Evolutionary conservation across 35 echinoderm and acorn worm genomes (phyloP), one percentile per base, ranked within the genome.

Genomic region (Hemicentrotus pulcherrimus): DNA sequence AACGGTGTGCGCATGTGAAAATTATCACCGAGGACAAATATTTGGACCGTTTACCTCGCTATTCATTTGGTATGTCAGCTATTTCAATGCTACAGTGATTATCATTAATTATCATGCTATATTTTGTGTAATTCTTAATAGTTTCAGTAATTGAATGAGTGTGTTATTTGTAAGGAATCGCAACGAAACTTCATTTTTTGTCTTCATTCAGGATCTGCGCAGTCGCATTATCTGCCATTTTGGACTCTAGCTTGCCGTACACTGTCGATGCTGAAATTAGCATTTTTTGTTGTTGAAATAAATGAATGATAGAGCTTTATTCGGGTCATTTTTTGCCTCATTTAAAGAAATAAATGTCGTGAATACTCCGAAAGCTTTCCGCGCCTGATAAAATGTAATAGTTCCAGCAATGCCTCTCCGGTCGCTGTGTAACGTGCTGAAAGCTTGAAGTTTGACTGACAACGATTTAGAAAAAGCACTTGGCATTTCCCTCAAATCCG

Each of bases 1-100:
- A 11, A 95, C 47, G 31, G 45, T 95, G 71, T 71, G 94, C 94
- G 78, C 47, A 87, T 95, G 31, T n/a, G 94, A 86, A 95, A 86
- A 85, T 71, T 48, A 47, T 14, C 94, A 61, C 32, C 22, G 41
- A 70, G 32, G 52, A 70, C 55, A 47, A 70, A 71, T 24, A 78
- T 71, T 41, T 15, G 94, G 78, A 41, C 48, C 41, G 31, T 32
- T 41, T 33, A 7, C n/a, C 65, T 78, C 65, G 24, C 6, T 78
- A 78, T 78, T 78, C 28, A 28, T 28, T 22, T 78, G 65, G 65
- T 78, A 78, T 78, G 65, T 78, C 24, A 78, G 0, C 0, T 11
- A 22, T 78, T 78, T 78, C 19, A 78, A n/a, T 78, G 65, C 6
- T 28, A 78, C 19, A n/a, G 2, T n/a, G 18, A 7, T 0, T 22